phyloP scores from a whole-genome alignment of 92 coral and sea anemone genomes.

The Galaxea fascicularis region DNA sequence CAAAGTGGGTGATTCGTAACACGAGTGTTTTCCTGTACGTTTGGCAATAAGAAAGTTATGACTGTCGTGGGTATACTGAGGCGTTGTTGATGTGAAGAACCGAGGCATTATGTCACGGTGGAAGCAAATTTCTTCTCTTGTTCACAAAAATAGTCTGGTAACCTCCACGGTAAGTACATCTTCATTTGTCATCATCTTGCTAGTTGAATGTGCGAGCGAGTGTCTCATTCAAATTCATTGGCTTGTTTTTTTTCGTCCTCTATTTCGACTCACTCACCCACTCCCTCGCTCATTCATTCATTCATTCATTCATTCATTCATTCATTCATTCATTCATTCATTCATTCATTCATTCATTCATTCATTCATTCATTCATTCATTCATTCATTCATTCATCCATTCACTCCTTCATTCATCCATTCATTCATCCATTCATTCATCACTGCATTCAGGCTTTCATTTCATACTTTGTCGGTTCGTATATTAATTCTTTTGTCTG shows the following conservation, averaged over 20 bases:
- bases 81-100: neutral
- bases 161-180: constrained; percentile 60
- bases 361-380: neutral
- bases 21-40: neutral
- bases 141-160: constrained; percentile 54
- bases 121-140: constrained; percentile 69
- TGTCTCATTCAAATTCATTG: neutral
- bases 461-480: neutral
- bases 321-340: neutral
- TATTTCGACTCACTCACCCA: neutral
- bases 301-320: neutral
- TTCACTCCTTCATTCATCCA: neutral
- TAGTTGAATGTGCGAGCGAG: no score
- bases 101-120: constrained; percentile 60
- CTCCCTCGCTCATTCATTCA: neutral
- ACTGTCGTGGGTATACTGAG: neutral
- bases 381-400: neutral
- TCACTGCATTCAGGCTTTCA: neutral
- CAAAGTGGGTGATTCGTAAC: neutral
- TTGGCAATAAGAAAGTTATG: neutral
- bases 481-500: neutral
- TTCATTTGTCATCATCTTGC: neutral
- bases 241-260: neutral
- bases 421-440: no score
- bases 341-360: neutral